Base-by-base conservation (phyloP, 2,888 invertebrate species). In the Pherbina coryleti region DNA sequence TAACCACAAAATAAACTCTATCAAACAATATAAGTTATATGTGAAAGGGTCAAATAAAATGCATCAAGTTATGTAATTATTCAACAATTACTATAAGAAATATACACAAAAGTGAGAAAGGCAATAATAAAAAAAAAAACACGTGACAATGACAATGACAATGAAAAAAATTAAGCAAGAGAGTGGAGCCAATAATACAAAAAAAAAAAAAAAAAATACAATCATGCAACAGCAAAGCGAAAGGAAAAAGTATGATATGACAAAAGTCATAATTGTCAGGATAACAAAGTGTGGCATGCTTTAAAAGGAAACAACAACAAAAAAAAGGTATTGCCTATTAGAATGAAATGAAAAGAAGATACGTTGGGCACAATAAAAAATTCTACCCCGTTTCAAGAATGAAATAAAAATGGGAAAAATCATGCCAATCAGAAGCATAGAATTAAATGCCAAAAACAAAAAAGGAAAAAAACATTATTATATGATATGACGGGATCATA, bases 21-120 rank as follows among this genome's bases (percentile, higher is more conserved):
- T 69, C 62, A 74, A 72, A 66, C 44, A 73, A 55, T 28, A 69
- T 62, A 19, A 72, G 74, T 28, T n/a, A 8, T 22, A 55, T 55
- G 8, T 9, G 8, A 55, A 19, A 55, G 22, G 55, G n/a, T 19
- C 55, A 55, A 55, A 55, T 19, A 5, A 19, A 55, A 55, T 19
- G 17, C 19, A 19, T 55, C 19, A 22, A 55, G 22, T 55, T 22
- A 55, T 55, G 55, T 22, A 55, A 55, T 55, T 55, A 55, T 55
- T 55, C 55, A 55, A 19, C 55, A 55, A 55, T 55, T 55, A n/a
- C n/a, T n/a, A 19, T 55, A 4, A 55, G 22, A 55, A 55, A 2
- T 19, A 55, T 19, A 19, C 9, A 22, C n/a, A 19, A 55, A 3
- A 55, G 8, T 55, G 1, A 55, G 4, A 53, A 22, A 19, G 7